A percentile compares a stretch with the other conserved stretches of the same genome.
Evolutionary conservation across 2,797 vertebrate species (phyloP).

Genomic region (Thripadectes ignobilis): DNA sequence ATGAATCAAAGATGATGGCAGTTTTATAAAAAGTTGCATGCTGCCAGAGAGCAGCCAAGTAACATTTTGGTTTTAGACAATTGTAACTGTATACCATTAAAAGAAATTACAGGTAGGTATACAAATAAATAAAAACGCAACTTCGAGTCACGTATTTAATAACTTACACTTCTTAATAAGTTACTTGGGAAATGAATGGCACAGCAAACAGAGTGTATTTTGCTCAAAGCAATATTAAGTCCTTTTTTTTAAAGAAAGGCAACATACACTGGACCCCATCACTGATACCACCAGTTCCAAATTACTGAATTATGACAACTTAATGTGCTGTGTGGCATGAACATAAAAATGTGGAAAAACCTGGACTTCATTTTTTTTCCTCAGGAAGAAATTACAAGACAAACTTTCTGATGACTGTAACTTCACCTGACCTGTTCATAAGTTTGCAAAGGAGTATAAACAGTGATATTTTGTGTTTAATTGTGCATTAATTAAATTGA

Average conservation of each 20-base stretch:
- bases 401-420: neutral
- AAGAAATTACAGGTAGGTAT: neutral
- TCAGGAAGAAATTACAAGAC: neutral
- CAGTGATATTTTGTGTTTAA: neutral
- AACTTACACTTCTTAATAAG: neutral
- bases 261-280: accelerated
- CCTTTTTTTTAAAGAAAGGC: neutral
- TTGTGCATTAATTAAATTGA: constrained; percentile 3
- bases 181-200: neutral
- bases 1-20: neutral
- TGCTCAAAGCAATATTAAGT: neutral
- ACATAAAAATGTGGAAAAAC: neutral
- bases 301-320: neutral
- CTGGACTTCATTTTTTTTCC: neutral
- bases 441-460: neutral
- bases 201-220: neutral
- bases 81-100: neutral
- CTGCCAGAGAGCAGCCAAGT: neutral
- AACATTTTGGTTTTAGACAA: neutral
- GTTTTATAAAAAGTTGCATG: neutral
- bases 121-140: neutral
- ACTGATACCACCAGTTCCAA: neutral
- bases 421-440: neutral
- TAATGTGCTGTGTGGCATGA: neutral
- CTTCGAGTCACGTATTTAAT: neutral